Percentiles rank a stretch among this genome's conserved stretches.
These are phyloP conservation scores for Pempheris klunzingeri DNA, from an alignment of 2,797 vertebrate species.

Conservation along the genomic window DNA sequence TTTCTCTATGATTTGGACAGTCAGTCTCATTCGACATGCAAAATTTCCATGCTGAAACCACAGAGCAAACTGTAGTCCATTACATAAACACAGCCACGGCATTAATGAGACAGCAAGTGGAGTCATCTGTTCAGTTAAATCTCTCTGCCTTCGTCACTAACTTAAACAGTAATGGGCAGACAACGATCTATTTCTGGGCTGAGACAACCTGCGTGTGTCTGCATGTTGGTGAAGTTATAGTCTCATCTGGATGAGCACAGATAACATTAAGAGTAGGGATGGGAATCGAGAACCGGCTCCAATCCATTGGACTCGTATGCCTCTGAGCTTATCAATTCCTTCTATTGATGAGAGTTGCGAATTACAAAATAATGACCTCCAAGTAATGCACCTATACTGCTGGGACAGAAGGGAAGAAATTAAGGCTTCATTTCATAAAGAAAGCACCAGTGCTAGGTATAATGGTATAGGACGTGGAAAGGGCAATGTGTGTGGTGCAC, in stretches of 20 bases:
- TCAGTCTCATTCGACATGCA: not conserved
- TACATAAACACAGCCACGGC: not conserved
- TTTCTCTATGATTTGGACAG: not conserved
- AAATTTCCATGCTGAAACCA: not conserved
- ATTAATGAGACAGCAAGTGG: not conserved
- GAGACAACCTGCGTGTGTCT: slow-evolving; percentile 13
- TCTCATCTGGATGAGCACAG: slow-evolving; percentile 14
- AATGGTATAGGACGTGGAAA: too few relatives aligned
- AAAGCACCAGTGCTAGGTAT: too few relatives aligned
- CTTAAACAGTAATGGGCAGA: slow-evolving; percentile 15
- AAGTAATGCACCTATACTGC: too few relatives aligned
- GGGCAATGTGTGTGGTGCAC: too few relatives aligned
- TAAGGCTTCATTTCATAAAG: too few relatives aligned
- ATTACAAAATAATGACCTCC: too few relatives aligned
- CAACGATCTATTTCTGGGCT: not conserved
- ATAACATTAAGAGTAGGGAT: too few relatives aligned
- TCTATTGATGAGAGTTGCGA: too few relatives aligned
- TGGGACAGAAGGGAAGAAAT: too few relatives aligned
- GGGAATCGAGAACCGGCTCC: too few relatives aligned
- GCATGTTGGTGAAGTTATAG: slow-evolving; percentile 9
- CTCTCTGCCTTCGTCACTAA: not conserved
- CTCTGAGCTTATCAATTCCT: too few relatives aligned
- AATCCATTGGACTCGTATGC: too few relatives aligned
- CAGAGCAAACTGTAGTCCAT: not conserved
- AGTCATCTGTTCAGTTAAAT: not conserved